These are phyloP conservation scores for Troides oblongomaculatus DNA, from an alignment of 2,888 invertebrate species.

Conservation along the genomic window DNA sequence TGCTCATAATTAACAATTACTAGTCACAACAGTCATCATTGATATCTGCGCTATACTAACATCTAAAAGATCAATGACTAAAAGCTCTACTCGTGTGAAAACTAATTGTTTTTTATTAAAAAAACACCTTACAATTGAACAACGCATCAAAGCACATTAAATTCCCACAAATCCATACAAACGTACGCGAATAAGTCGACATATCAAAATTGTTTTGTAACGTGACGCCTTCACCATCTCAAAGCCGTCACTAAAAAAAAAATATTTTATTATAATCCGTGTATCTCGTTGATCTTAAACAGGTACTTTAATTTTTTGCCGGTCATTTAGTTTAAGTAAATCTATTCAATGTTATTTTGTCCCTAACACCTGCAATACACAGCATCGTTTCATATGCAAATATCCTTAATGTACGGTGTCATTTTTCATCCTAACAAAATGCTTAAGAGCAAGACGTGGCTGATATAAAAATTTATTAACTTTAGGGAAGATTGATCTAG, in stretches of 20 bases:
- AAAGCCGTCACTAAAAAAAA: slow-evolving; percentile 34
- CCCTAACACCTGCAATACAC: slow-evolving; percentile 46
- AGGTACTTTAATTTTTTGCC: slow-evolving; percentile 49
- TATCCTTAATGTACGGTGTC: slow-evolving; percentile 36
- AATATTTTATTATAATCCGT: slow-evolving; percentile 52
- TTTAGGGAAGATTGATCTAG: no score
- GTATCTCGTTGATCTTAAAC: slow-evolving; percentile 38
- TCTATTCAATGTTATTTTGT: slow-evolving; percentile 32
- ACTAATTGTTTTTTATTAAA: not conserved
- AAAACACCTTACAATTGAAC: not conserved
- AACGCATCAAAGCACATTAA: slow-evolving; percentile 7
- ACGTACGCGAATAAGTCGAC: slow-evolving; percentile 57
- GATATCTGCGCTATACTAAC: no score
- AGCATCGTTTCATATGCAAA: slow-evolving; percentile 51
- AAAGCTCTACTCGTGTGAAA: no score
- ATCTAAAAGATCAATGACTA: no score
- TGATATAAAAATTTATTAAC: no score
- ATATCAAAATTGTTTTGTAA: slow-evolving; percentile 73
- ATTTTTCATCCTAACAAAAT: slow-evolving; percentile 32
- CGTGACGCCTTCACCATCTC: slow-evolving; percentile 57
- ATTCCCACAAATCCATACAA: slow-evolving; percentile 43
- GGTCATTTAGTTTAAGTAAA: slow-evolving; percentile 7
- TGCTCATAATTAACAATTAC: not conserved
- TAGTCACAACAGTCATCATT: no score
- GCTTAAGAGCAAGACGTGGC: not conserved